These are phyloP conservation scores for Catharus ustulatus DNA, from an alignment of 2,797 vertebrate genomes.

Conservation along the genomic window DNA sequence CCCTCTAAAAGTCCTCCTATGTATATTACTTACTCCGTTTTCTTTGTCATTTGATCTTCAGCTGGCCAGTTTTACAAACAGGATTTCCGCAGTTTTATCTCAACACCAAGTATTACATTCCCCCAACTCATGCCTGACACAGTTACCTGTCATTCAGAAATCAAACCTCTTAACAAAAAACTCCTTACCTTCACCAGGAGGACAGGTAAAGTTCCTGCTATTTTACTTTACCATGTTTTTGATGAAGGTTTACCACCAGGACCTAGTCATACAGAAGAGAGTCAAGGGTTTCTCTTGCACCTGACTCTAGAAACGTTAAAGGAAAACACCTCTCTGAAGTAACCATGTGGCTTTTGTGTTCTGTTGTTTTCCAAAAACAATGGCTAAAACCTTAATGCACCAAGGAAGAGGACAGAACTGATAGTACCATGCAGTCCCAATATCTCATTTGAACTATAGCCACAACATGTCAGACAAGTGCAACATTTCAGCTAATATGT, in stretches of 20 bases:
- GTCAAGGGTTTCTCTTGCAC: background rate
- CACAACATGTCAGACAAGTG: background rate
- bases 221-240: background rate
- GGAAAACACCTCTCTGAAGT: background rate
- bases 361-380: background rate
- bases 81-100: background rate
- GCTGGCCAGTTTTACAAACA: background rate
- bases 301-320: background rate
- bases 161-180: background rate
- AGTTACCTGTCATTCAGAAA: background rate
- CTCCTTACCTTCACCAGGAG: slow-evolving; percentile 6
- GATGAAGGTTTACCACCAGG: background rate
- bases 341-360: background rate
- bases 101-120: background rate
- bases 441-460: background rate
- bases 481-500: background rate
- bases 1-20: background rate
- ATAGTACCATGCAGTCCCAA: background rate
- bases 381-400: background rate
- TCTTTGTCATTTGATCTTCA: background rate
- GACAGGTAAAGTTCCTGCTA: background rate
- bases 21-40: background rate
- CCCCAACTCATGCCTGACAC: accelerated
- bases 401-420: background rate
- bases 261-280: background rate